Base-by-base conservation (phyloP, 92 coral and sea anemone genomes). In the Hydrozoanthus gracilis region DNA sequence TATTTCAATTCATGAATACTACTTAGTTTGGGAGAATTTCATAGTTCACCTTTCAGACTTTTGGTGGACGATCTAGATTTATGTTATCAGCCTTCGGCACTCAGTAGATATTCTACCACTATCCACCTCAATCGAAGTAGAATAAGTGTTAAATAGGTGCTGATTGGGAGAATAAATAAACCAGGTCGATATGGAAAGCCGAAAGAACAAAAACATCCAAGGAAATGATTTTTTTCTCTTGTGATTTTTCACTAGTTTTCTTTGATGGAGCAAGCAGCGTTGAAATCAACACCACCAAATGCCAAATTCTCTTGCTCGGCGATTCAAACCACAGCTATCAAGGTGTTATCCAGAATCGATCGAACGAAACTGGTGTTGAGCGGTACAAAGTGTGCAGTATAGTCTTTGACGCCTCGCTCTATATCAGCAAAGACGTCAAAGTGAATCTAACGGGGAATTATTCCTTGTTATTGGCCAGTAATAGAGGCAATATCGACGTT, bases 401-500 rank as follows among this genome's bases (percentile, higher is more conserved):
- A 52, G 77, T 12, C 9, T 79, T 90, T 44, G 65, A 80, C 4
- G 91, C 95, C 7, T 77, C 92, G 7, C 71, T 94, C 18, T 78
- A 88, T 65, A 83, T 94, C 4, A 89, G 88, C 4, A 72, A 67
- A 13, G 60, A 35, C 8, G 93, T 94, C n/a, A 58, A 52, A 8
- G 85, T 92, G 14, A 51, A 79, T 1, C 56, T 94, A 74, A 49
- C 2, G 8, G 98, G 95, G 61, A 45, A 55, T 44, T 5, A 91
- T 44, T 80, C 95, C 0, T 77, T 94, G 52, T 61, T 82, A 78
- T 68, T 94, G 47, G 55, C 70, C 56, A 94, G 98, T 69, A 83
- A 68, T 18, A 78, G 80, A 17, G 98, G 98, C 4, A 84, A 84
- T 46, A 83, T 94, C 49, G 94, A 94, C 52, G 51, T 94, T 13